A percentile compares a stretch with the other conserved stretches of the same genome.
phyloP scores from a whole-genome alignment of 2,797 vertebrate species.

The Dendrocincla fuliginosa region DNA sequence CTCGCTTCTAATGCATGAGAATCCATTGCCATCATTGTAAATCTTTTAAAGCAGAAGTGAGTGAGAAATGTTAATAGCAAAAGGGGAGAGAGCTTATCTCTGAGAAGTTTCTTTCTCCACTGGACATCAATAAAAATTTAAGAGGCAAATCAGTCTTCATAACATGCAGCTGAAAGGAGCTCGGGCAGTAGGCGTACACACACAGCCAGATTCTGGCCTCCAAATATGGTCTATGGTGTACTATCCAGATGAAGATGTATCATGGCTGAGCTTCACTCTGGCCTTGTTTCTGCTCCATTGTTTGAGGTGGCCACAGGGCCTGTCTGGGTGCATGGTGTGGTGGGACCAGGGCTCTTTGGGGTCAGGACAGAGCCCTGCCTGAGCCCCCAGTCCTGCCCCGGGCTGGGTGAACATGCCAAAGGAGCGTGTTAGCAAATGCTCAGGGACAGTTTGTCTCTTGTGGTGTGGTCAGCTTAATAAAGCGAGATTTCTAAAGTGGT shows the following conservation, averaged over 20 bases:
- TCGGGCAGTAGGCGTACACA: neutral
- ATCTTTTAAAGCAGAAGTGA: neutral
- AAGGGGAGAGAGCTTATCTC: neutral
- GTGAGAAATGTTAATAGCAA: neutral
- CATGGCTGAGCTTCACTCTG: neutral
- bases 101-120: neutral
- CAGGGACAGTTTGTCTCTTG: neutral
- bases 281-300: neutral
- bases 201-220: neutral
- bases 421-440: neutral
- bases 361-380: neutral
- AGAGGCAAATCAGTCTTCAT: neutral
- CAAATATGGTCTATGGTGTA: neutral
- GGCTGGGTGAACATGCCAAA: accelerated
- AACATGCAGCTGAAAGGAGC: neutral
- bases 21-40: neutral
- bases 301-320: neutral
- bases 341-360: neutral
- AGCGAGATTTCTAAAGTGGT: neutral
- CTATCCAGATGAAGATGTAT: neutral
- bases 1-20: neutral
- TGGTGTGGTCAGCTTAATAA: neutral
- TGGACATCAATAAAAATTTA: neutral
- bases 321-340: accelerated
- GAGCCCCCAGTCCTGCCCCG: neutral